Evolutionary conservation across 2,797 vertebrate species (phyloP), one percentile per base, ranked within the genome.

Genomic region (Sarcoramphus papa): DNA sequence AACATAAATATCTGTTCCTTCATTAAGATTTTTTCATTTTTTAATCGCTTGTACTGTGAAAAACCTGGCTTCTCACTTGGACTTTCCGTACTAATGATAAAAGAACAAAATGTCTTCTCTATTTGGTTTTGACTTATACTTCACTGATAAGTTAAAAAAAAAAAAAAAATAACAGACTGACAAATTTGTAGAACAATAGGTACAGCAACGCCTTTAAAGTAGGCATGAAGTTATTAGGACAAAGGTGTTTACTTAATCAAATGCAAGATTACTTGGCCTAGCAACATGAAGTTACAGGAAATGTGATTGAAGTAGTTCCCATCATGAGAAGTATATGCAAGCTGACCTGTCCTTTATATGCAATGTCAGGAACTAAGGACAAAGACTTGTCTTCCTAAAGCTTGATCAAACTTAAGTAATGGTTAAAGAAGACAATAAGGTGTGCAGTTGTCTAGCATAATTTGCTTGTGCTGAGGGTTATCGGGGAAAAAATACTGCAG

Each of bases 231-330:
- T 95, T 90, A 91, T 85, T 59, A 95, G 95, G 94, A 97, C 93
- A 97, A 96, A 96, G 93, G 92, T 97, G 93, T 97, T 97, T 97
- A 95, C 94, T 95, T 95, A 97, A 97, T 96, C 94, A 95, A 95
- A 96, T 83, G 41, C 77, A 85, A 89, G 95, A 95, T 95, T 97
- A 94, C 86, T 96, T 97, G 96, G 94, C 90, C 80, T 95, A 79
- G 78, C 92, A 95, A 78, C 86, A 83, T 22, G 68, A 96, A 94
- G 68, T 97, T 94, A 95, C 94, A 97, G 96, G 97, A 97, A 96
- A 96, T 80, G 78, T 92, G 92, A 94, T 1, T 93, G 90, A 95
- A 94, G 68, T 75, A 72, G 84, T 93, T 96, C 92, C 84, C 93
- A 95, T 92, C 62, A 92, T 78, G 82, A 96, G 91, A 79, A 89